These are phyloP conservation scores for Pseudopipra pipra DNA, from an alignment of 2,113 vertebrate species.

Conservation along the genomic window DNA sequence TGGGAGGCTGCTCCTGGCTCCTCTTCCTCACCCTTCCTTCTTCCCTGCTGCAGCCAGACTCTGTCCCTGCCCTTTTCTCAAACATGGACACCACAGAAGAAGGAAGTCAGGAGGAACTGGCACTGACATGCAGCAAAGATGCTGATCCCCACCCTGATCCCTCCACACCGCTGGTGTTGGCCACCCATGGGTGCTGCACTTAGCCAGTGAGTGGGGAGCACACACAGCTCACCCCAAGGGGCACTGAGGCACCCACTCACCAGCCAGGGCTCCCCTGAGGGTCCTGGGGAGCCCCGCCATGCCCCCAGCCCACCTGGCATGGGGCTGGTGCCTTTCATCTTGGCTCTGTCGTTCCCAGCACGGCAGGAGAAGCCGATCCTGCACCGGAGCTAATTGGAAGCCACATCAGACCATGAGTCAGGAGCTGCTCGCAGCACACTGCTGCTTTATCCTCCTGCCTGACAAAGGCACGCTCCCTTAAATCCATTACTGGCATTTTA, in stretches of 20 bases:
- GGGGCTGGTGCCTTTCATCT: neutral
- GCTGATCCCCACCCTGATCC: neutral
- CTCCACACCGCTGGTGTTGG: accelerated
- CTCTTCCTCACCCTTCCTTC: neutral
- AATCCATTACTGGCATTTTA: neutral
- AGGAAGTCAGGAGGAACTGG: neutral
- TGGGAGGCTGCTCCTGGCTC: neutral
- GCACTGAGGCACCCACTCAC: accelerated
- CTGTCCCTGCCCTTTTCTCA: neutral
- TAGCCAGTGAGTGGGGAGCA: accelerated
- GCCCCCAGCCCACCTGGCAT: neutral
- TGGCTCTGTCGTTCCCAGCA: neutral
- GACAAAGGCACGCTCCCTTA: neutral
- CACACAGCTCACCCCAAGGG: accelerated
- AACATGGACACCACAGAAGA: neutral
- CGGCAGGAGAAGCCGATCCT: neutral
- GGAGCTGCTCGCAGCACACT: neutral
- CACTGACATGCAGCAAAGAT: neutral
- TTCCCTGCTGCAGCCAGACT: neutral
- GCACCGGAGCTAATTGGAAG: neutral
- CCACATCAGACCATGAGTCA: neutral
- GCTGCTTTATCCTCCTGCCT: neutral
- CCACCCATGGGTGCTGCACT: accelerated
- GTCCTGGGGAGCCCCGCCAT: accelerated
- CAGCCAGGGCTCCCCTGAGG: accelerated